Evolutionary conservation across 2,888 invertebrate genomes (phyloP).

Genomic region (Tanytarsus gracilentus): DNA sequence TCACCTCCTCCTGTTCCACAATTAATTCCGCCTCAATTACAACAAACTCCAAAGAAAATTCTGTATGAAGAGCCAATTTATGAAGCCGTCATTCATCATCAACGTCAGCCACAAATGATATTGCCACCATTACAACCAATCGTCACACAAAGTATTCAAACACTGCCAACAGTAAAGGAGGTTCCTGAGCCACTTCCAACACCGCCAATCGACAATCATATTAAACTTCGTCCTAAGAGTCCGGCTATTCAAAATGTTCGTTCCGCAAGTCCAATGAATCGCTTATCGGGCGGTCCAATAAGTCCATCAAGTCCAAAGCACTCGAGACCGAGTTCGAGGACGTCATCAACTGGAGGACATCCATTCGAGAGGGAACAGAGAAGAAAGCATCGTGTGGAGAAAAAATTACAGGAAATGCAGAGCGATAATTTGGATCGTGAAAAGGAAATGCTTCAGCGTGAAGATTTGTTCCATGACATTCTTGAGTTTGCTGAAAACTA

Average conservation of each 20-base stretch:
- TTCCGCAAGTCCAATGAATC: slow-evolving; percentile 35
- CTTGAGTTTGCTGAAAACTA: slow-evolving; percentile 88
- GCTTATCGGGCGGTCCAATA: slow-evolving; percentile 34
- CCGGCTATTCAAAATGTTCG: slow-evolving; percentile 39
- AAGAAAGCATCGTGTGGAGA: slow-evolving; percentile 75
- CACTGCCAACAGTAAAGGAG: slow-evolving; percentile 39
- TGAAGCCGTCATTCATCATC: slow-evolving; percentile 68
- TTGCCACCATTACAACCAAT: slow-evolving; percentile 36
- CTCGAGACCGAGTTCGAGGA: slow-evolving; percentile 46
- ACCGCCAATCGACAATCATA: slow-evolving; percentile 31
- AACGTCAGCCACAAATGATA: slow-evolving; percentile 46
- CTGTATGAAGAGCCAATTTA: slow-evolving; percentile 64
- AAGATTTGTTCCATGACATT: slow-evolving; percentile 67
- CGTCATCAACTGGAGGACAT: slow-evolving; percentile 42
- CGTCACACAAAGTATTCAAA: slow-evolving; percentile 37
- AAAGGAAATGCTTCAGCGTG: slow-evolving; percentile 41
- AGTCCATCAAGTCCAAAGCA: slow-evolving; percentile 45
- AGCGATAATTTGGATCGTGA: slow-evolving; percentile 39
- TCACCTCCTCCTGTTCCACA: slow-evolving; percentile 31
- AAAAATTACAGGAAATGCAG: slow-evolving; percentile 71
- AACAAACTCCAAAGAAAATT: slow-evolving; percentile 32
- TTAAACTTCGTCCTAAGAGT: slow-evolving; percentile 40
- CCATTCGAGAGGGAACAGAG: slow-evolving; percentile 63
- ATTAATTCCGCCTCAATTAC: slow-evolving; percentile 33
- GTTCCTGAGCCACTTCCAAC: slow-evolving; percentile 35